phyloP scores from a whole-genome alignment of 2,888 invertebrate genomes.

The Tetramorium bicarinatum region DNA sequence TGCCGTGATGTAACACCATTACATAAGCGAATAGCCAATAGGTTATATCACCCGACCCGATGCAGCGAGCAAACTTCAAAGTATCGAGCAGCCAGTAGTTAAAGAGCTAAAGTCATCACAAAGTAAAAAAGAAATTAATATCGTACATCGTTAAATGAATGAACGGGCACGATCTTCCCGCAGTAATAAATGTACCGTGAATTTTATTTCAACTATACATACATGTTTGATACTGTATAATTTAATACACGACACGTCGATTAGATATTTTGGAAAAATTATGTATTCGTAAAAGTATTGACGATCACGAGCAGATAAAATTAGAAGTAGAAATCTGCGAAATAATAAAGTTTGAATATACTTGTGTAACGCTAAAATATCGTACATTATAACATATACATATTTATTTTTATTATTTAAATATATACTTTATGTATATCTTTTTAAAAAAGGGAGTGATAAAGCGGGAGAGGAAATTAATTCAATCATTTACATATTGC shows the following conservation, averaged over 20 bases:
- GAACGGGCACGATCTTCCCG: neutral
- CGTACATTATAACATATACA: too few species aligned
- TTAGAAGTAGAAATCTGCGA: neutral
- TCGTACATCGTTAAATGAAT: constrained; percentile 31
- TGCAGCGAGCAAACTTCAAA: constrained; percentile 53
- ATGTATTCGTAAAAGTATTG: neutral
- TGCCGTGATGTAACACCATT: constrained; percentile 41
- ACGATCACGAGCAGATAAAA: neutral
- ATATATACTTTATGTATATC: too few species aligned
- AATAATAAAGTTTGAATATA: neutral
- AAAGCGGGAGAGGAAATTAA: too few species aligned
- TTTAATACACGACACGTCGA: neutral
- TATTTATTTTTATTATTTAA: too few species aligned
- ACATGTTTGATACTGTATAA: neutral
- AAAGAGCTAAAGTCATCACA: constrained; percentile 51
- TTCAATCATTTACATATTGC: neutral
- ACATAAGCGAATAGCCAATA: constrained; percentile 31
- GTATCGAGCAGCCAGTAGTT: constrained; percentile 34
- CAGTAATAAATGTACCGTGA: neutral
- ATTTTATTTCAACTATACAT: neutral
- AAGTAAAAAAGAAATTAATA: constrained; percentile 45
- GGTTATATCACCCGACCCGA: constrained; percentile 19
- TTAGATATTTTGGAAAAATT: neutral
- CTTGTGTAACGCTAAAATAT: neutral
- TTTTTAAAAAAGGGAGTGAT: too few species aligned